phyloP scores from a whole-genome alignment of 2,797 vertebrate species.

The Siniperca undulata region DNA sequence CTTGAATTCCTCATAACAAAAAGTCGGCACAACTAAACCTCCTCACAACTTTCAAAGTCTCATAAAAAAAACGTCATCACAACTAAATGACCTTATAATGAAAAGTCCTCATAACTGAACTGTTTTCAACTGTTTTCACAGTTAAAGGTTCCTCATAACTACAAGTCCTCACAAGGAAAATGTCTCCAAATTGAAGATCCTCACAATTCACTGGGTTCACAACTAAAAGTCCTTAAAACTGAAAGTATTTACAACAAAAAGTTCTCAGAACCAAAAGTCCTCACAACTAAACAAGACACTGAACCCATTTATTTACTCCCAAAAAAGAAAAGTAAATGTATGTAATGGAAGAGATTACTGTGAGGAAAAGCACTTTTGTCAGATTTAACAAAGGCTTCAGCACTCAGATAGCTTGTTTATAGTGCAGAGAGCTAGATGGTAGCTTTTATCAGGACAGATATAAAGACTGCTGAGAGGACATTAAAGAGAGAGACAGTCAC shows the following conservation, averaged over 20 bases:
- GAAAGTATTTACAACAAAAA: too few species aligned
- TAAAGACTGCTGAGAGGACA: neutral
- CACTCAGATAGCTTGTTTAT: neutral
- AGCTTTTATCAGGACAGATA: constrained; percentile 9
- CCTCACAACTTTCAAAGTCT: neutral
- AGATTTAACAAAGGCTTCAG: neutral
- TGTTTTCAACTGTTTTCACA: too few species aligned
- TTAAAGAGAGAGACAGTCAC: neutral
- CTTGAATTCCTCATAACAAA: neutral
- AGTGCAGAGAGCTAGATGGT: constrained; percentile 5
- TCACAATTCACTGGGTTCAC: neutral
- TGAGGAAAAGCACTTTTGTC: neutral
- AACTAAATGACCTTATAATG: too few species aligned
- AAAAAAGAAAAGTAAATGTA: neutral
- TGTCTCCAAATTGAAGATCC: too few species aligned
- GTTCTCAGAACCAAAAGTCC: neutral
- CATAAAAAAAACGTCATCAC: too few species aligned
- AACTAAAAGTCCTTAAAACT: too few species aligned
- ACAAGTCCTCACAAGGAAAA: neutral
- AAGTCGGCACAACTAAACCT: neutral
- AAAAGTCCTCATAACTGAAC: too few species aligned
- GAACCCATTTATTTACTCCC: neutral
- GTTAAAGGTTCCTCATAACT: neutral
- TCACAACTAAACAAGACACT: neutral
- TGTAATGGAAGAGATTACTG: neutral